Percentiles rank a stretch among this genome's conserved stretches.
phyloP scores from a whole-genome alignment of 2,113 vertebrate genomes.

The Chinchilla lanigera region DNA sequence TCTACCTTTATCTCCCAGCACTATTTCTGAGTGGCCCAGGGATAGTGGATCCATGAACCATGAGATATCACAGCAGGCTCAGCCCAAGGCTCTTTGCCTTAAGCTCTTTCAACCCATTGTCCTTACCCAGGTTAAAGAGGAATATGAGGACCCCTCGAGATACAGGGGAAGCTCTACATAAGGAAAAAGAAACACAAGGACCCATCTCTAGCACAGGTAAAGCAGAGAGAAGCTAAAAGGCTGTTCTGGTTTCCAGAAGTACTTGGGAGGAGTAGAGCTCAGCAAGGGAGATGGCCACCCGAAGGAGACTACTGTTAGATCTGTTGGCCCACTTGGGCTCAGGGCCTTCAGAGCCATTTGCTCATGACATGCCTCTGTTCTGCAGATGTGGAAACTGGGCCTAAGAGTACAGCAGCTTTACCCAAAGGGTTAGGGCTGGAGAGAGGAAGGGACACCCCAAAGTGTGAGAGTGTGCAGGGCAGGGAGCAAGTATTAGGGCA shows the following conservation, averaged over 20 bases:
- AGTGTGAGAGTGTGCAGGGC: neutral
- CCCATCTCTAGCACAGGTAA: neutral
- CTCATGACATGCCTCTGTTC: neutral
- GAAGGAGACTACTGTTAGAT: neutral
- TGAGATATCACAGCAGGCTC: neutral
- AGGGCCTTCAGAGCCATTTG: neutral
- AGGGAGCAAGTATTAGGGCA: neutral
- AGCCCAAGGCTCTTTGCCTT: neutral
- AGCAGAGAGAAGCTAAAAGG: neutral
- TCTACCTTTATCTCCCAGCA: neutral
- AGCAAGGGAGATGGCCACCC: neutral
- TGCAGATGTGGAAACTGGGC: conserved; percentile 2
- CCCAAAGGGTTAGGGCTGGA: neutral
- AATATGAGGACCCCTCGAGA: neutral
- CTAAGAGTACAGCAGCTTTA: neutral
- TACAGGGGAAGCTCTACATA: neutral
- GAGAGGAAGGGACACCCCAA: neutral
- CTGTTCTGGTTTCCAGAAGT: neutral
- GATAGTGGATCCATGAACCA: neutral
- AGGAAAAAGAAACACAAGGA: neutral
- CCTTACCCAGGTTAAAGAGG: neutral
- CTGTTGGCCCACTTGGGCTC: neutral
- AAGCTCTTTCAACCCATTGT: neutral
- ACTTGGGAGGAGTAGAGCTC: neutral
- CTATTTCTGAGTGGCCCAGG: neutral